These are phyloP conservation scores for Agriopis marginaria DNA, from an alignment of 2,888 invertebrate genomes.

Conservation along the genomic window DNA sequence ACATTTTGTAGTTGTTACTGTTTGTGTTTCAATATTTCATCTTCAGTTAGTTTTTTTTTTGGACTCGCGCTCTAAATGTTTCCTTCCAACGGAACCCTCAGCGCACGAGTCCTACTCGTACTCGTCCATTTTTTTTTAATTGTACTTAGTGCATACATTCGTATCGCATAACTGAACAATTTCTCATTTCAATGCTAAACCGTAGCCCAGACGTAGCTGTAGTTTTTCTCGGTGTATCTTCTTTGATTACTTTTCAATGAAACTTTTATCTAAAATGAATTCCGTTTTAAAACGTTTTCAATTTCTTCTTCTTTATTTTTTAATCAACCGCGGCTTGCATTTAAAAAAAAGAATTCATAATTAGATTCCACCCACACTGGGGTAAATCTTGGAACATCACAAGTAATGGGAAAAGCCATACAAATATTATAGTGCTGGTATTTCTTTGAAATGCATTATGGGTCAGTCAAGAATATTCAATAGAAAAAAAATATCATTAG, in stretches of 20 bases:
- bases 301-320: constrained; percentile 15
- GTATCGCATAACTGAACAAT: too few species aligned
- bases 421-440: not conserved
- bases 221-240: not conserved
- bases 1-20: too few species aligned
- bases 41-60: too few species aligned
- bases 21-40: too few species aligned
- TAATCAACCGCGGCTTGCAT: constrained; percentile 20
- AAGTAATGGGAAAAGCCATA: not conserved
- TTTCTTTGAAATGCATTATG: not conserved
- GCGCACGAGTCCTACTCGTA: too few species aligned
- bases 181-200: not conserved
- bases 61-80: too few species aligned
- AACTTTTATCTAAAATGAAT: constrained; percentile 13
- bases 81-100: too few species aligned
- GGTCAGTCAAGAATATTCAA: too few species aligned
- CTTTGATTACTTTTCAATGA: constrained; percentile 14
- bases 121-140: too few species aligned
- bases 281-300: constrained; percentile 16
- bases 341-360: constrained; percentile 56
- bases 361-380: constrained; percentile 69
- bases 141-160: too few species aligned
- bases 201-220: not conserved
- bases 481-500: too few species aligned
- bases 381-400: not conserved